A percentile compares a stretch with the other conserved stretches of the same genome.
Evolutionary conservation across 2,888 invertebrate species (phyloP).

Genomic region (Volucella bombylans): DNA sequence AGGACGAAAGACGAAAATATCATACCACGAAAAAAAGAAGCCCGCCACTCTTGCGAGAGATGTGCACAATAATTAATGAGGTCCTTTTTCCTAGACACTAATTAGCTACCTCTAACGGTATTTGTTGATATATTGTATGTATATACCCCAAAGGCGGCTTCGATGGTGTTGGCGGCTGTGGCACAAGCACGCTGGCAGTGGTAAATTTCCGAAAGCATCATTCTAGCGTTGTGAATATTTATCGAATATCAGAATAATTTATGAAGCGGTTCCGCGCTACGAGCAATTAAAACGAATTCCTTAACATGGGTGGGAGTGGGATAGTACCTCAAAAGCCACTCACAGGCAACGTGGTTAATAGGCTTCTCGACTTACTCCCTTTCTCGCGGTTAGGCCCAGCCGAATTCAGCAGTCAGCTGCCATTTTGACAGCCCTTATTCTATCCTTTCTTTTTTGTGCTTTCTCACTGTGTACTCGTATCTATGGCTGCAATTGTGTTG

Average conservation of each 20-base stretch:
- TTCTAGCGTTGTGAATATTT: conserved; percentile 46
- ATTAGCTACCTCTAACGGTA: conserved; percentile 59
- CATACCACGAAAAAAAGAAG: background rate
- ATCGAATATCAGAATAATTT: conserved; percentile 65
- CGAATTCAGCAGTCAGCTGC: background rate
- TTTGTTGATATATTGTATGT: conserved; percentile 16
- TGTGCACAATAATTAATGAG: conserved; percentile 58
- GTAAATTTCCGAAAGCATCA: background rate
- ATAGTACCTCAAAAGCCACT: conserved; percentile 44
- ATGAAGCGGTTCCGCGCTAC: conserved; percentile 38
- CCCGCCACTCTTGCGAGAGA: conserved; percentile 20
- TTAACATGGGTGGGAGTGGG: conserved; percentile 6
- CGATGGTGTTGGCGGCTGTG: no score
- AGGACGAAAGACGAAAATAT: no score
- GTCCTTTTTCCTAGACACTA: conserved; percentile 61
- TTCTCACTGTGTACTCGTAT: background rate
- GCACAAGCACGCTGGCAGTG: background rate
- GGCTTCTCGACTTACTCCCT: conserved; percentile 24
- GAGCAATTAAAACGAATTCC: conserved; percentile 53
- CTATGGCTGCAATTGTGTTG: no score
- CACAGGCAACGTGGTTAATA: conserved; percentile 44
- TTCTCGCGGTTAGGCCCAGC: background rate
- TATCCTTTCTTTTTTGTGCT: conserved; percentile 3
- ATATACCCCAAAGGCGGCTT: background rate
- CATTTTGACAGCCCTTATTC: conserved; percentile 39